Base-by-base conservation (phyloP, 2,888 invertebrate species). In the Malthinus seriepunctatus region DNA sequence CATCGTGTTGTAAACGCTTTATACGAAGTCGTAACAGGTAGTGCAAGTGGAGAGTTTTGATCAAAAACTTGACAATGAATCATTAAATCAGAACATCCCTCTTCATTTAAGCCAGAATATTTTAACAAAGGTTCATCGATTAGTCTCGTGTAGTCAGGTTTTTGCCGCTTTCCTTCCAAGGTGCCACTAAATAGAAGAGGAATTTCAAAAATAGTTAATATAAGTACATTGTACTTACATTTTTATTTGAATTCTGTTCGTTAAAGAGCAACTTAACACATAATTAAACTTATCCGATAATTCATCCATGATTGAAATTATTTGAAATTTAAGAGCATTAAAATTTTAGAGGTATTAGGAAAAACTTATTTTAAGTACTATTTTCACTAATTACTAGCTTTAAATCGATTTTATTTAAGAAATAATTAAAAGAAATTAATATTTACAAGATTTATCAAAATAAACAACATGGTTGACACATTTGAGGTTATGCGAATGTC, bases 1-100 rank as follows among this genome's bases (percentile, higher is more conserved):
- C 95, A 97, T 70, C 97, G 82, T 52, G 90, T 92, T 14, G 89
- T 89, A 73, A 97, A 97, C 1, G 94, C 85, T 78, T 97, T 97
- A 74, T 96, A 96, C 0, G 95, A 89, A 1, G 96, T 95, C 35
- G 88, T 87, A 9, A 95, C 90, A 0, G 96, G 94, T 63, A 96
- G 79, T 10, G 93, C 91, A 1, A 97, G 83, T 0, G 93, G 88
- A 51, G 88, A 84, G 48, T 90, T 90, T 73, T 93, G 90, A 63
- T 91, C 88, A 76, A 86, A 88, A 8, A 96, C 85, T 80, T 95
- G 93, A 68, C 93, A 88, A 0, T 91, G 89, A 8, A 97, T 95
- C 76, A 90, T 89, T 65, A 97, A 83, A 74, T 97, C 95, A 0
- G 96, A 91, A 76, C 89, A 91, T 32, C 88, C 87, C 58, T 91